phyloP scores from a whole-genome alignment of 2,113 vertebrate genomes.

The Delphinus delphis region DNA sequence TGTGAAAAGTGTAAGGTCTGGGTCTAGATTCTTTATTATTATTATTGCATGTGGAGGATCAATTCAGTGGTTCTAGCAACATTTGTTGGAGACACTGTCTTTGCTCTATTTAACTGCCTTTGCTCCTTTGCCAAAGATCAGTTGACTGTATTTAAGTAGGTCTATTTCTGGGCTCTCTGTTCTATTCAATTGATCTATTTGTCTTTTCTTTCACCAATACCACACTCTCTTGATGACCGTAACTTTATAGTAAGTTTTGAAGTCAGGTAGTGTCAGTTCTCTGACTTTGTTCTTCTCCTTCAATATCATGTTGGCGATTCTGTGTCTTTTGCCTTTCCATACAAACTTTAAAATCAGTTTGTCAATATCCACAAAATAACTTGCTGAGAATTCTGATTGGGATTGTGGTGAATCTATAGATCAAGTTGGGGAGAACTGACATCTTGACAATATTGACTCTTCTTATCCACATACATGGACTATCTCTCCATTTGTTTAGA shows the following conservation, averaged over 20 bases:
- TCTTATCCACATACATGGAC: background rate
- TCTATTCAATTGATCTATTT: background rate
- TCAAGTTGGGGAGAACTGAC: conserved; percentile 2
- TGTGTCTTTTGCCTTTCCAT: background rate
- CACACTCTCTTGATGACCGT: background rate
- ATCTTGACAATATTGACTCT: background rate
- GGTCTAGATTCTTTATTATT: background rate
- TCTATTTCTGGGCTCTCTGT: conserved; percentile 21
- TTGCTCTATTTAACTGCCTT: background rate
- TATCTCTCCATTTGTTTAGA: background rate
- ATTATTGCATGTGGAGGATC: background rate
- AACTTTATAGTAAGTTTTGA: background rate
- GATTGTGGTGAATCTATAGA: background rate
- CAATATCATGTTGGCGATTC: background rate
- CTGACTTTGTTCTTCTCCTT: conserved; percentile 39
- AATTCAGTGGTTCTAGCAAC: background rate
- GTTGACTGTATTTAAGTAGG: background rate
- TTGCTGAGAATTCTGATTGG: background rate
- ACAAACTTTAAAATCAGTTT: conserved; percentile 40
- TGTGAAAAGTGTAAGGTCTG: background rate
- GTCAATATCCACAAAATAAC: conserved; percentile 30
- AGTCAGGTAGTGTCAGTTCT: background rate
- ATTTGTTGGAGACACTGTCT: background rate
- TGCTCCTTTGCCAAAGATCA: conserved; percentile 7
- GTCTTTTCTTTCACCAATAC: background rate